phyloP scores from a whole-genome alignment of 1,140 invertebrate genomes.

The Caenorhabditis briggsae region DNA sequence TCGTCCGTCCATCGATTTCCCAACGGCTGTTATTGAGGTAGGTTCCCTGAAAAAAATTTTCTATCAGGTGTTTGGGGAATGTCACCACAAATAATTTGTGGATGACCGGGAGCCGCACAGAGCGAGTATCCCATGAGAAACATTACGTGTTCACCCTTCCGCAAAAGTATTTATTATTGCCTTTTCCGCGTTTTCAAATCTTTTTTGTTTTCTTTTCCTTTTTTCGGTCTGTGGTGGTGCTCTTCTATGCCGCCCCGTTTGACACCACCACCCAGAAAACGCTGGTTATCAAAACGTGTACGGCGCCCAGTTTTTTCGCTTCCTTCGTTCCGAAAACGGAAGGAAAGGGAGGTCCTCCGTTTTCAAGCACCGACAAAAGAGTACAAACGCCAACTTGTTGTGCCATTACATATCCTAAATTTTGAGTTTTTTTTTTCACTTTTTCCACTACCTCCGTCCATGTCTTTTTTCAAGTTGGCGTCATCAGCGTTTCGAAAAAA shows the following conservation, averaged over 20 bases:
- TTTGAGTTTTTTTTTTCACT: neutral
- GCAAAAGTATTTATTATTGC: constrained; percentile 53
- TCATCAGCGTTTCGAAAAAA: neutral
- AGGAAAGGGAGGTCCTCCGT: neutral
- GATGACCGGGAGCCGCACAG: neutral
- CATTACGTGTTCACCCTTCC: constrained; percentile 54
- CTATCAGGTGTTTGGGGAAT: constrained; percentile 3
- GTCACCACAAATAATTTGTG: constrained; percentile 34
- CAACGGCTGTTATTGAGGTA: constrained; percentile 43
- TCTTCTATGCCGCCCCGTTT: neutral
- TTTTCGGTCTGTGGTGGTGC: neutral
- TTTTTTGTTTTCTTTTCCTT: constrained; percentile 24
- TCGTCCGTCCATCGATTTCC: constrained; percentile 43
- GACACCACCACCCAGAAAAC: constrained; percentile 47
- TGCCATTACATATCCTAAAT: neutral
- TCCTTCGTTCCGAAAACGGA: neutral
- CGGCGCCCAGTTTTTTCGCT: neutral
- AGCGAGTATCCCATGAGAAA: constrained; percentile 46
- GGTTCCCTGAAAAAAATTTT: neutral
- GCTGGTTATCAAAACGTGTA: constrained; percentile 50
- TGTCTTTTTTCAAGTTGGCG: neutral
- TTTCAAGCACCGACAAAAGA: constrained; percentile 7
- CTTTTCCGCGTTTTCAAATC: constrained; percentile 17
- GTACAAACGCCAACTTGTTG: neutral
- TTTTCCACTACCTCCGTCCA: neutral